Conservation (phyloP, 2,113 vertebrate genomes). For the Phoxinus phoxinus region DNA sequence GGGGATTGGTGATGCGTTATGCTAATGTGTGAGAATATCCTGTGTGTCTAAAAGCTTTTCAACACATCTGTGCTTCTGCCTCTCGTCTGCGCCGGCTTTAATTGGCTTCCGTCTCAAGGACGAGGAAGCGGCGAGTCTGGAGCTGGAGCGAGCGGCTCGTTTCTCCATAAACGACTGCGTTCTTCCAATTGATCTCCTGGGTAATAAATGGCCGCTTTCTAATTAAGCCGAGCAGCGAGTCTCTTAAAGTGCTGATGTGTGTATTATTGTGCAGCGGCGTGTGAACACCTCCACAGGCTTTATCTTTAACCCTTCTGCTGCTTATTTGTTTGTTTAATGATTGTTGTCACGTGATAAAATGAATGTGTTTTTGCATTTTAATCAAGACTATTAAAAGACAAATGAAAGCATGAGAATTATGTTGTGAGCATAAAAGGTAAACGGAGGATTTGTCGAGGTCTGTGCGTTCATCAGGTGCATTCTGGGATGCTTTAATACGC, state of each 20-base stretch:
- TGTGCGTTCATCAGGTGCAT: no score
- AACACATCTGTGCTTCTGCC: constrained; percentile 42
- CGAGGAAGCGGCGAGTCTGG: constrained; percentile 45
- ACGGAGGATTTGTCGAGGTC: no score
- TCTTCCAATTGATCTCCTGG: constrained; percentile 73
- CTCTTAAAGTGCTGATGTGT: constrained; percentile 19
- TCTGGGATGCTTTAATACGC: no score
- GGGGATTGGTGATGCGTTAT: constrained; percentile 52
- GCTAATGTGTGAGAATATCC: constrained; percentile 51
- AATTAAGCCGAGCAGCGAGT: constrained; percentile 63
- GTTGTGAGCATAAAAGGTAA: no score
- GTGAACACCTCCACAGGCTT: background rate
- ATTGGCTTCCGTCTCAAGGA: constrained; percentile 65
- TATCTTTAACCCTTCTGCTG: background rate
- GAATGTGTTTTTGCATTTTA: background rate
- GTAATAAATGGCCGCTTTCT: constrained; percentile 74
- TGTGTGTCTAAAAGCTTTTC: constrained; percentile 38
- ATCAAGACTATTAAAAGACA: background rate
- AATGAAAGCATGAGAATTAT: background rate
- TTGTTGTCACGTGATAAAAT: background rate
- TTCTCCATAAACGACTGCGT: constrained; percentile 65
- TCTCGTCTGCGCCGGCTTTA: constrained; percentile 44
- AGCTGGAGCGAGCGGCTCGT: constrained; percentile 28
- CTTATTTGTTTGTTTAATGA: background rate
- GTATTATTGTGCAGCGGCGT: background rate